phyloP scores from a whole-genome alignment of 2,113 vertebrate genomes.

The Tragulus kanchil region DNA sequence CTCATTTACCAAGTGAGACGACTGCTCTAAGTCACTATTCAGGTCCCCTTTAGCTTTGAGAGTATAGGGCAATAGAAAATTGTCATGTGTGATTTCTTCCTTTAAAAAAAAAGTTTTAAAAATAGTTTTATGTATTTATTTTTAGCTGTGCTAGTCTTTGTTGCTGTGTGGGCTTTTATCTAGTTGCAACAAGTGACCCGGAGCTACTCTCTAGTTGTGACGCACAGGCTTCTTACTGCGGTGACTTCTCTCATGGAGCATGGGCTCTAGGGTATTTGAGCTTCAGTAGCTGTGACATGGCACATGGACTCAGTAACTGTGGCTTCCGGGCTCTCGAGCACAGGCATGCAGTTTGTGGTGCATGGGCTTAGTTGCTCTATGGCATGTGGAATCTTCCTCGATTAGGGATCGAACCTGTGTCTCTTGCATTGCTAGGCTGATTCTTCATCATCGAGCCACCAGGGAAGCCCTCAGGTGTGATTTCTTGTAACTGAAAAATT shows the following conservation, averaged over 20 bases:
- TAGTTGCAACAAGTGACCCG: not conserved
- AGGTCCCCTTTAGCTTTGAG: not conserved
- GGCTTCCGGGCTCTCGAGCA: not conserved
- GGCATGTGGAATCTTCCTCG: not conserved
- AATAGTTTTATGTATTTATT: not conserved
- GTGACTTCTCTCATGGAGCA: not conserved
- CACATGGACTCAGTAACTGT: not conserved
- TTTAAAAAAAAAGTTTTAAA: not conserved
- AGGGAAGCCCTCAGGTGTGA: not conserved
- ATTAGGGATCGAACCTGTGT: not conserved
- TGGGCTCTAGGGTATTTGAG: not conserved
- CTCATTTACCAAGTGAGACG: not conserved
- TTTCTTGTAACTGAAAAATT: slow-evolving; percentile 1
- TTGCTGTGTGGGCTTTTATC: not conserved
- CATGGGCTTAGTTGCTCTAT: not conserved
- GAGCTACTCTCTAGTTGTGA: not conserved
- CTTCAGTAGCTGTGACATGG: not conserved
- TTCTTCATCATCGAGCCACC: not conserved
- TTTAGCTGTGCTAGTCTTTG: not conserved
- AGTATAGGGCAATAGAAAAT: not conserved
- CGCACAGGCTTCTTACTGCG: not conserved
- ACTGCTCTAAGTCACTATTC: not conserved
- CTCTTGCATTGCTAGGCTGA: not conserved
- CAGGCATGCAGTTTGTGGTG: not conserved
- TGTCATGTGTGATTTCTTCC: not conserved